Evolutionary conservation across 2,888 invertebrate species (phyloP), one percentile per base, ranked within the genome.

Genomic region (Rotaria magnacalcarata): DNA sequence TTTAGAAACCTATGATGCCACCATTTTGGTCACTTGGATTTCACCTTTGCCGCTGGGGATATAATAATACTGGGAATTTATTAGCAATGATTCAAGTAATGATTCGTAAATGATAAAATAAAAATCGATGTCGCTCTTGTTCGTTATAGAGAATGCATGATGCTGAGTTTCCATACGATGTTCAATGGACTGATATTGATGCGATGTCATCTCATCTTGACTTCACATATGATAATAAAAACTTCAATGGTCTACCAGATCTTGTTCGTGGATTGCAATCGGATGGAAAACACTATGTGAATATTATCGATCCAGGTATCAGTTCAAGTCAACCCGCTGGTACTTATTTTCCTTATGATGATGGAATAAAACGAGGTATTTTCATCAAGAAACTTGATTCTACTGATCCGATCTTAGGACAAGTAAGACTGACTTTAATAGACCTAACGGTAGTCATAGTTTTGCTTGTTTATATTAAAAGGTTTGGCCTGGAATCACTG

Each of bases 301-400:
- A 89, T 88, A 90, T 89, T 84, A 88, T 89, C 85, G 90, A 95
- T 90, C 94, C 95, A 0, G 95, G 95, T 5, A 92, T 95, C n/a
- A 80, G 80, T n/a, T 80, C 80, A n/a, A 80, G 47, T 14, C 94
- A 94, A 88, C 94, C 93, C 0, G 92, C 93, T 0, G 94, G 94
- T 89, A 90, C 91, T 34, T 96, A 95, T 89, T 92, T 93, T 0
- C 95, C 95, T 0, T 95, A 93, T 90, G 95, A 95, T 89, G 93
- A 94, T 85, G 95, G 95, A 0, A 88, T 95, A 0, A 92, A 93
- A 88, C 92, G 94, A 92, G 93, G 93, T 87, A 92, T 95, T 85
- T 95, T 96, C 89, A 92, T 96, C n/a, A 94, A 94, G 89, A 94
- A 95, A 89, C 88, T 89, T 11, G 91, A 92, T 11, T 56, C 58